phyloP scores from a whole-genome alignment of 2,888 invertebrate genomes.

The Stramonita haemastoma region DNA sequence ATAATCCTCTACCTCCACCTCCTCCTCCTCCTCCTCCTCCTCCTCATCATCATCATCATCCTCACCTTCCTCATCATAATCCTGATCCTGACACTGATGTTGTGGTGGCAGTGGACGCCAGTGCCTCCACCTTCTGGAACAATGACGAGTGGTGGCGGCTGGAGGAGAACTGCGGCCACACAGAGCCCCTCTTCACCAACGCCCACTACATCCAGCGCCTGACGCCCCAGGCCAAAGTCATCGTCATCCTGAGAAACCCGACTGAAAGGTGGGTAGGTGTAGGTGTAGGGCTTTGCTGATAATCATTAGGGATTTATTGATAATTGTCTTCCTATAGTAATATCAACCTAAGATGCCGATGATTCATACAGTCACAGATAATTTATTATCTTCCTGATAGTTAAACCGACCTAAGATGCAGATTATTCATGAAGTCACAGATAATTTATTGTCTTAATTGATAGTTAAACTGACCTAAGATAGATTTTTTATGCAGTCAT shows the following conservation, averaged over 20 bases:
- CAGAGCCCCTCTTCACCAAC: slow-evolving; percentile 62
- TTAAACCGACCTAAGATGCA: no score
- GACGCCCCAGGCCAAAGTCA: slow-evolving; percentile 62
- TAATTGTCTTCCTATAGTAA: no score
- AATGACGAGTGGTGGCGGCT: slow-evolving; percentile 66
- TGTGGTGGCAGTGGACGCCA: slow-evolving; percentile 60
- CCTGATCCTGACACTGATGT: neutral
- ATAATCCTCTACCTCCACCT: neutral
- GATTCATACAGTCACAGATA: no score
- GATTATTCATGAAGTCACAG: no score
- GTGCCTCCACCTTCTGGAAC: slow-evolving; percentile 66
- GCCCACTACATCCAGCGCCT: slow-evolving; percentile 63
- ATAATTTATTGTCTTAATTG: no score
- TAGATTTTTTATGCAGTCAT: no score
- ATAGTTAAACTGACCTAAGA: no score
- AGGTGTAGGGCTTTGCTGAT: neutral
- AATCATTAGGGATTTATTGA: no score
- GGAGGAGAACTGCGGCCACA: slow-evolving; percentile 60
- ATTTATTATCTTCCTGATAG: no score
- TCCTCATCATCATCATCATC: neutral
- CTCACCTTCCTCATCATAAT: neutral
- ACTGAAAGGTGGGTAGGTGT: slow-evolving; percentile 58
- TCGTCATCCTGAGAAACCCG: slow-evolving; percentile 65
- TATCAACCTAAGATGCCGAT: no score
- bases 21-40: neutral